Base-by-base conservation (phyloP, 2,113 vertebrate species). In the Pollachius pollachius region DNA sequence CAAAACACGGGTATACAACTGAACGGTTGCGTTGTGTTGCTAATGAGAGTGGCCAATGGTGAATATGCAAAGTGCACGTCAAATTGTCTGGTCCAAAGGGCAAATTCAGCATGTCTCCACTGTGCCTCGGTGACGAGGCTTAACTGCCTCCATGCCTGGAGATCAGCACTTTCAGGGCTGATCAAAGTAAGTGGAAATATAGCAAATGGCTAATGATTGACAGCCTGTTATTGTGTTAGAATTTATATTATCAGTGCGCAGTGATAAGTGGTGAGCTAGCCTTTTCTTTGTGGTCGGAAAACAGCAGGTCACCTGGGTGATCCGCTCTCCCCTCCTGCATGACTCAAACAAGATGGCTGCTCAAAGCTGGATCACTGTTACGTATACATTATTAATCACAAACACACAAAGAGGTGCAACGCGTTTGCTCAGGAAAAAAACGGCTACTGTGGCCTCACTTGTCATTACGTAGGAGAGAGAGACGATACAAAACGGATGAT, bases 311-410 rank as follows among this genome's bases (percentile, higher is more conserved):
- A 65, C 81, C 68, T 15, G 69, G 67, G 79, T 52, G 67, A 81
- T 72, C 7, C 70, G 37, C 59, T 60, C 19, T 13, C 67, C 21
- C 69, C 17, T 61, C 4, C 66, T 67, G 65, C 65, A 67, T 61
- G 67, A 80, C 70, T 72, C 70, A 68, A 5, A 64, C 71, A 66
- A 34, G 56, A 68, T 71, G 62, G 56, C 34, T 65, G 75, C 69
- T 77, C 62, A 67, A 69, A 75, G 70, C 79, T 67, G 37, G 61
- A 59, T 52, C 67, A 70, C 52, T 9, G 41, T 48, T 48, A 48
- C 41, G 41, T 48, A 48, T 85, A 48, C 85, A 87, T 84, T 61
- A 87, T 87, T 85, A 71, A 88, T 81, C 75, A 41, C 59, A 58
- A 30, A 9, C n/a, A 69, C 64, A 76, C 65, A 34, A 64, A 30